Evolutionary conservation across 2,113 vertebrate species (phyloP).

Genomic region (Petaurus breviceps): DNA sequence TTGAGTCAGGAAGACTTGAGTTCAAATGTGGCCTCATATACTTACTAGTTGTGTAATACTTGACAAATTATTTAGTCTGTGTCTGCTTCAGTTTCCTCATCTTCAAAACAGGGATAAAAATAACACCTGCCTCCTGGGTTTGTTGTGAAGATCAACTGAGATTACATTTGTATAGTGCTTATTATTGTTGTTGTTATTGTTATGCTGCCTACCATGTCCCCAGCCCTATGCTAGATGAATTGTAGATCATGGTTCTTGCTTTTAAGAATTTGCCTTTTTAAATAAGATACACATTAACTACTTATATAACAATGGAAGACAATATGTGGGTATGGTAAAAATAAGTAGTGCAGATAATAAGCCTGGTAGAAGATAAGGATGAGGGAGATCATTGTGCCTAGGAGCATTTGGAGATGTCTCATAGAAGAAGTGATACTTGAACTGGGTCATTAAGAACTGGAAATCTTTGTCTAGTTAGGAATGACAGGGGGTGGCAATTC

Average conservation of each 20-base stretch:
- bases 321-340: neutral
- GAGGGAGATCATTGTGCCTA: neutral
- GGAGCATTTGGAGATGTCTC: neutral
- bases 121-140: neutral
- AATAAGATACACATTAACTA: neutral
- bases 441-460: slow-evolving; percentile 7
- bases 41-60: neutral
- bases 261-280: neutral
- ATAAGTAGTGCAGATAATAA: neutral
- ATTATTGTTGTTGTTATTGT: neutral
- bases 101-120: neutral
- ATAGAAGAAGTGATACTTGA: slow-evolving; percentile 30
- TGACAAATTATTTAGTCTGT: neutral
- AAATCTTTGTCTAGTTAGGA: slow-evolving; percentile 21
- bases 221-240: neutral
- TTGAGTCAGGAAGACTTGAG: neutral
- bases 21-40: neutral
- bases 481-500: slow-evolving; percentile 19
- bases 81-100: neutral
- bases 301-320: neutral
- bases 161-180: neutral
- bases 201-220: neutral
- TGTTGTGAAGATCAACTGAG: neutral
- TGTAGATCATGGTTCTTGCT: neutral
- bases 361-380: neutral